These are phyloP conservation scores for Tenebrosternarchus preto DNA, from an alignment of 2,113 vertebrate genomes.

Conservation along the genomic window DNA sequence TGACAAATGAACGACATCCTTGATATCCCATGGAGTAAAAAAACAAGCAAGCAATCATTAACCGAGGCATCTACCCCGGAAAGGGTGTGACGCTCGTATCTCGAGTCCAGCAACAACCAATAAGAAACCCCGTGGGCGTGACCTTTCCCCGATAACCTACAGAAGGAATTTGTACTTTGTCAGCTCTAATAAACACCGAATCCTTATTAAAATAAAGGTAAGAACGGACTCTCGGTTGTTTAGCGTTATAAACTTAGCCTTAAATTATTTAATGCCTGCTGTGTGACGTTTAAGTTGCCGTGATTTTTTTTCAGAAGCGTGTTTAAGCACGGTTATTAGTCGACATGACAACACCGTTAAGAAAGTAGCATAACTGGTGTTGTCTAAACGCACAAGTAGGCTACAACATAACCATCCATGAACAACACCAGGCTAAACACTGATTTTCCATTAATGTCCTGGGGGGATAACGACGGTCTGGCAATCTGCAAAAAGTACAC, in stretches of 20 bases:
- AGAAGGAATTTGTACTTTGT: background rate
- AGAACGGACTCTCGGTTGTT: background rate
- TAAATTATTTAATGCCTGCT: no score
- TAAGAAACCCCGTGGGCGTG: background rate
- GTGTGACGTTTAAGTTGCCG: no score
- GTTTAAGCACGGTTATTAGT: no score
- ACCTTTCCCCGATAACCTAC: no score
- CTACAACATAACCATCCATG: no score
- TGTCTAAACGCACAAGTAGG: background rate
- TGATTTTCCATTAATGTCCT: background rate
- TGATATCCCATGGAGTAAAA: no score
- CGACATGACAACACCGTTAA: no score
- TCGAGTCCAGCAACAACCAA: background rate
- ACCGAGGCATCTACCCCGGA: no score
- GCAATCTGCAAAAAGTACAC: background rate
- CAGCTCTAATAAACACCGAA: background rate
- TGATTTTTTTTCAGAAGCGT: no score
- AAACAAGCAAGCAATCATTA: no score
- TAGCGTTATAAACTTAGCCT: background rate
- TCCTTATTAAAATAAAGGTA: background rate
- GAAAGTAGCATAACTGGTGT: background rate
- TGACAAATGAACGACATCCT: no score
- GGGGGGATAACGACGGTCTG: no score
- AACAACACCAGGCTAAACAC: background rate
- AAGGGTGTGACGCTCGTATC: background rate